These are phyloP conservation scores for Laupala kohalensis DNA, from an alignment of 1,140 invertebrate species.

Conservation along the genomic window DNA sequence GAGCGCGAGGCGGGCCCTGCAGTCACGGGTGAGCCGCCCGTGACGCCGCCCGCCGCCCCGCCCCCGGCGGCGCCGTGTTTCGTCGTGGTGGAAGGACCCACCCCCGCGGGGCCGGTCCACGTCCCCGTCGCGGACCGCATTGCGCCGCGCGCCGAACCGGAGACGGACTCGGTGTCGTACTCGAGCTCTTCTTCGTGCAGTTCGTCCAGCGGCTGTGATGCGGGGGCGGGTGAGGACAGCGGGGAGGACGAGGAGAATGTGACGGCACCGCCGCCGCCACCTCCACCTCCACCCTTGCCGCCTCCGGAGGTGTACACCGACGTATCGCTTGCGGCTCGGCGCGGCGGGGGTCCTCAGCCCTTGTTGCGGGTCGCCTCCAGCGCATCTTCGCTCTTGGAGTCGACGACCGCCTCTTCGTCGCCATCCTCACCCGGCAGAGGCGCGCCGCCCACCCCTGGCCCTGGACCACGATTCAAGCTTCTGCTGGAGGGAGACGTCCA, in stretches of 20 bases:
- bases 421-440: background rate
- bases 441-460: slow-evolving; percentile 21
- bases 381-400: background rate
- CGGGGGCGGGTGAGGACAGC: background rate
- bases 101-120: no score
- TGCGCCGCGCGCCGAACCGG: background rate
- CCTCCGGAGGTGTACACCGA: no score
- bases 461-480: slow-evolving; percentile 58
- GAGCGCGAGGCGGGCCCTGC: background rate
- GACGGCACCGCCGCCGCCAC: background rate
- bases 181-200: background rate
- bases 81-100: background rate
- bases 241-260: background rate
- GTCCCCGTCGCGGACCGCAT: background rate
- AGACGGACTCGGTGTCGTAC: background rate
- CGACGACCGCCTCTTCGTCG: background rate
- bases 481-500: slow-evolving; percentile 61
- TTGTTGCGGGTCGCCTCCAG: background rate
- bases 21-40: background rate
- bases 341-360: background rate
- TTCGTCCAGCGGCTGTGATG: background rate
- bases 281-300: background rate
- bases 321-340: background rate
- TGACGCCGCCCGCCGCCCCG: background rate
- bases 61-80: background rate